Percentiles rank a stretch among this genome's conserved stretches.
Conservation (phyloP, 1,140 invertebrate species). For the Lineus longissimus region DNA sequence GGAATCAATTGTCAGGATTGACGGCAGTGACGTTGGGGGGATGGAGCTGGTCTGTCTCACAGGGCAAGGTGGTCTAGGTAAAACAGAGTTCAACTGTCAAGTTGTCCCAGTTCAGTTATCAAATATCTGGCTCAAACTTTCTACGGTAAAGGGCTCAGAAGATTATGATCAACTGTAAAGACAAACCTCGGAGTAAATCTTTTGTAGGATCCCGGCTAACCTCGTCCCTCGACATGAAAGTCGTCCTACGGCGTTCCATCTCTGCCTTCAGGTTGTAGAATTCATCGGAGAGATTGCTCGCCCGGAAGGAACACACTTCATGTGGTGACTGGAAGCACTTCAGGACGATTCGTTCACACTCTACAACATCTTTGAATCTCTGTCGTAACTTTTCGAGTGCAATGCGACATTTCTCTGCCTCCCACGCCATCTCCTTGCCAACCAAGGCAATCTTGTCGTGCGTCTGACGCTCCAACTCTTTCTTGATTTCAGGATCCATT, state of each 20-base stretch:
- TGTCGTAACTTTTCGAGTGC: constrained; percentile 66
- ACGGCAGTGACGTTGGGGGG: too few species aligned
- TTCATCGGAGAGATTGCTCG: constrained; percentile 46
- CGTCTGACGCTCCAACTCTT: constrained; percentile 42
- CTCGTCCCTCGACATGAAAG: constrained; percentile 32
- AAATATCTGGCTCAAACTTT: too few species aligned
- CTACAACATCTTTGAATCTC: constrained; percentile 51
- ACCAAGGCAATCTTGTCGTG: constrained; percentile 45
- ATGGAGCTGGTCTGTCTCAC: too few species aligned
- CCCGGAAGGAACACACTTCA: constrained; percentile 45
- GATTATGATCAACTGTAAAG: too few species aligned
- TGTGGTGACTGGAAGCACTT: constrained; percentile 45
- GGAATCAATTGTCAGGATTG: too few species aligned
- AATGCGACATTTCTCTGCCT: constrained; percentile 67
- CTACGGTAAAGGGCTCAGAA: too few species aligned
- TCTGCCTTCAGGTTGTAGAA: constrained; percentile 47
- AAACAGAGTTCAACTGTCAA: too few species aligned
- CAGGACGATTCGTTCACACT: constrained; percentile 51
- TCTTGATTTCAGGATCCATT: constrained; percentile 50
- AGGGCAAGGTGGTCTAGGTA: too few species aligned
- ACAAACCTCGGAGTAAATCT: constrained; percentile 32
- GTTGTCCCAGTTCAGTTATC: too few species aligned
- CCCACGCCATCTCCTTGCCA: constrained; percentile 58
- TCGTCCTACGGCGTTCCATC: constrained; percentile 39
- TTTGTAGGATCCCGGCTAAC: constrained; percentile 37